Base-by-base conservation (phyloP, 2,888 invertebrate species). In the Mimachlamys varia region DNA sequence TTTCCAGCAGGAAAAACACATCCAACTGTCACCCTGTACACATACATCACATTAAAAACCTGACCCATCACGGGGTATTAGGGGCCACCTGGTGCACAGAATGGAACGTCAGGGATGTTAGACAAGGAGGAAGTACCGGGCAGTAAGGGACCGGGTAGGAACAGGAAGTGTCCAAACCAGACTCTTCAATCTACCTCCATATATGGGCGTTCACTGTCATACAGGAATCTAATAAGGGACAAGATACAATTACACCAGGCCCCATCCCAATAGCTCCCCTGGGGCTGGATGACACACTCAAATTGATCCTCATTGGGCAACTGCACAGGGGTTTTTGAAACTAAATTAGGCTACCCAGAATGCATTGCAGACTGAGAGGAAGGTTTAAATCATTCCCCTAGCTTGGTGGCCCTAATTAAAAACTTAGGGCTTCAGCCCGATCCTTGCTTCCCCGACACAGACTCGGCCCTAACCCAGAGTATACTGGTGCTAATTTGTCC, bases 361-460 rank as follows among this genome's bases (percentile, higher is more conserved):
- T 76, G 76, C 76, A 76, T 76, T 76, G 12, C 76, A 76, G 33
- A 76, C 27, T 76, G 76, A 76, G 27, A 76, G 76, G 76, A 27
- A 76, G 76, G 27, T 76, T 76, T 76, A 76, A 76, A 76, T 76
- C 76, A 76, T 76, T 76, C 76, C 76, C 76, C 22, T 76, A 76
- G 76, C 76, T 76, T 76, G 76, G 76, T 76, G 76, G 27, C 27
- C 76, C 76, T 76, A 76, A 76, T 76, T 76, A 76, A 76, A 76
- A 76, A 76, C 76, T 76, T 76, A 15, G 76, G 76, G 76, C 12
- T 76, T 27, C 76, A 76, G 76, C 33, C 0, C 33, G 76, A 76
- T 76, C 76, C 76, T 33, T 76, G 76, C 76, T 13, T 76, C 76
- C 2, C 0, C 15, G 33, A 76, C 33, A 76, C 76, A 27, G 33